Evolutionary conservation across 35 echinoderm and acorn worm genomes (phyloP).

Genomic region (Strongylocentrotus purpuratus): DNA sequence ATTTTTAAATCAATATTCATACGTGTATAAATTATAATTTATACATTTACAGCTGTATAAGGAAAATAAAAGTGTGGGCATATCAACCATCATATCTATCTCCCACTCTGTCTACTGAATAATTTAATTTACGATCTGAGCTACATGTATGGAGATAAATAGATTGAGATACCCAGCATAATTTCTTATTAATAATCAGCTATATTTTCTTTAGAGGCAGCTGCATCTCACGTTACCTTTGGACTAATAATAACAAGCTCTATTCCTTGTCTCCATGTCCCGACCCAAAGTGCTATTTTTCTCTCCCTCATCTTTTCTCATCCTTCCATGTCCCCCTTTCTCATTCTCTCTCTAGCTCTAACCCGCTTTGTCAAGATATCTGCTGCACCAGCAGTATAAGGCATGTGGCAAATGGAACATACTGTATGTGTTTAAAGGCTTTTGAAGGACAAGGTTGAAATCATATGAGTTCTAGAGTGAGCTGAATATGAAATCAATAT

Average conservation of each 20-base stretch:
- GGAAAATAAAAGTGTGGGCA: no score
- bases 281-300: background rate
- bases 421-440: background rate
- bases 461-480: background rate
- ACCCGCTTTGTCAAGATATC: background rate
- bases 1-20: no score
- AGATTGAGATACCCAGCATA: background rate
- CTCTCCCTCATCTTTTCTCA: background rate
- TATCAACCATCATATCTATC: no score
- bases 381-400: background rate
- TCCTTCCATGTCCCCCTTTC: no score
- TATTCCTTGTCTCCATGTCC: background rate
- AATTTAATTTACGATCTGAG: background rate
- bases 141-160: background rate
- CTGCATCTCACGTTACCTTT: background rate
- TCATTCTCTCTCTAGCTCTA: background rate
- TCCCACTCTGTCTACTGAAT: no score
- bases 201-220: background rate
- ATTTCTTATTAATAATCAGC: background rate
- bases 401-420: background rate
- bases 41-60: no score
- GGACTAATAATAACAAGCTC: background rate
- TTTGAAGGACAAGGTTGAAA: background rate
- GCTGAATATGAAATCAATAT: slow-evolving; percentile 1
- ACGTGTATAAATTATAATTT: no score